Percentiles rank a stretch among this genome's conserved stretches.
Conservation (phyloP, 2,888 invertebrate species). For the Melieria omissa region DNA sequence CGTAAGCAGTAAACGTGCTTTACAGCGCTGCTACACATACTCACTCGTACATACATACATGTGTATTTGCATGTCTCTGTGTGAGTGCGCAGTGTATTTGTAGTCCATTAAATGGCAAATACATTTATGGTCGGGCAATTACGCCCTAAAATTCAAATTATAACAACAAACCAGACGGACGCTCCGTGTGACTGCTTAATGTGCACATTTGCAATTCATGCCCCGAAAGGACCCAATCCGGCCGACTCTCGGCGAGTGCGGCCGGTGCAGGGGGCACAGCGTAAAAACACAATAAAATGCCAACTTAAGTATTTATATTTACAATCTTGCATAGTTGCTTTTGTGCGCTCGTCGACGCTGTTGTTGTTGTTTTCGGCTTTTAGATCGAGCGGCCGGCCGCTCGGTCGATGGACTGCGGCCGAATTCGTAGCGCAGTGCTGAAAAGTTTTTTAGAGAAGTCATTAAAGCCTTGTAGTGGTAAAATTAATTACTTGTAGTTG, state of each 20-base stretch:
- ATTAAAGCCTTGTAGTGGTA: conserved; percentile 67
- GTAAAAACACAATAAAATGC: conserved; percentile 43
- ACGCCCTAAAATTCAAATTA: conserved; percentile 64
- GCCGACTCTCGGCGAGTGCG: neutral
- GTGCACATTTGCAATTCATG: conserved; percentile 38
- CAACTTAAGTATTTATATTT: conserved; percentile 54
- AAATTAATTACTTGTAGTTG: conserved; percentile 68
- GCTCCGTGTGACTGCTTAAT: conserved; percentile 46
- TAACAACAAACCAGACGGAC: conserved; percentile 57
- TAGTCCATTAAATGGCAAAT: conserved; percentile 58
- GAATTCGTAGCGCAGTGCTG: conserved; percentile 51
- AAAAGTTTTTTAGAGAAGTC: conserved; percentile 63
- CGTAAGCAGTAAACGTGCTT: conserved; percentile 12
- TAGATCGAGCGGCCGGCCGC: conserved; percentile 11
- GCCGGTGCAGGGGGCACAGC: conserved; percentile 19
- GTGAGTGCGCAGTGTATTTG: conserved; percentile 32
- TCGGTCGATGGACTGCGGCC: conserved; percentile 7
- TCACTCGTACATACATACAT: conserved; percentile 1
- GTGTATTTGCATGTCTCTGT: conserved; percentile 14
- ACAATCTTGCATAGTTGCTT: conserved; percentile 52
- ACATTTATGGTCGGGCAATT: conserved; percentile 64
- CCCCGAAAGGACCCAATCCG: conserved; percentile 27
- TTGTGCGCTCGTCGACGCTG: conserved; percentile 30
- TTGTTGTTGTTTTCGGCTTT: conserved; percentile 45
- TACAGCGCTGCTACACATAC: conserved; percentile 2